Conservation (phyloP, 2,113 vertebrate genomes). For the Rhodinocichla rosea region DNA sequence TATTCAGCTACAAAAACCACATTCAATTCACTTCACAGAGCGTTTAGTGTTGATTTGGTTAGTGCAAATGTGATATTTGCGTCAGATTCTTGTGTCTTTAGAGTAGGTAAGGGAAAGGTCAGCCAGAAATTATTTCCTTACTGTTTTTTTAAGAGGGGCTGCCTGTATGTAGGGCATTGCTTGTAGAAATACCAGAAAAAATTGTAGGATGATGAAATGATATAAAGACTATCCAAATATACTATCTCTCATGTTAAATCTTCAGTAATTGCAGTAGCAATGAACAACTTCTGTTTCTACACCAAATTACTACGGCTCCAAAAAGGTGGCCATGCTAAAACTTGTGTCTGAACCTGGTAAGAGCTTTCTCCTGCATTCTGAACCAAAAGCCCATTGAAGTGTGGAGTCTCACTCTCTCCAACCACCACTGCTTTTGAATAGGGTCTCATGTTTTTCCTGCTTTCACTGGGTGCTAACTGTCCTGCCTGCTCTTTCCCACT, state of each 20-base stretch:
- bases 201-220: neutral
- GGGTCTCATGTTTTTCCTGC: neutral
- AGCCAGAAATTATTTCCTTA: neutral
- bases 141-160: neutral
- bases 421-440: neutral
- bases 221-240: neutral
- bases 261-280: neutral
- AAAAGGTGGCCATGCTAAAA: neutral
- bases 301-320: neutral
- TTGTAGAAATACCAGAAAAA: neutral
- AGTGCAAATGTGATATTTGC: conserved; percentile 40
- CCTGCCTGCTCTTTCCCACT: neutral
- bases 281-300: neutral
- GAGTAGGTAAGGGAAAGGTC: conserved; percentile 46
- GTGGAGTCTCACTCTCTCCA: neutral
- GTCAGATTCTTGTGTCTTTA: conserved; percentile 42
- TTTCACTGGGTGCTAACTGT: neutral
- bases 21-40: conserved; percentile 49
- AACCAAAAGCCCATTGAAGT: neutral
- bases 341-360: neutral
- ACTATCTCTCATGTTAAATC: neutral
- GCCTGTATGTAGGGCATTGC: neutral
- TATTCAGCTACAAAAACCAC: conserved; percentile 32
- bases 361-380: neutral
- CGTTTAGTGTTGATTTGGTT: conserved; percentile 48